These are phyloP conservation scores for Leucozona laternaria DNA, from an alignment of 2,888 invertebrate genomes.

Conservation along the genomic window DNA sequence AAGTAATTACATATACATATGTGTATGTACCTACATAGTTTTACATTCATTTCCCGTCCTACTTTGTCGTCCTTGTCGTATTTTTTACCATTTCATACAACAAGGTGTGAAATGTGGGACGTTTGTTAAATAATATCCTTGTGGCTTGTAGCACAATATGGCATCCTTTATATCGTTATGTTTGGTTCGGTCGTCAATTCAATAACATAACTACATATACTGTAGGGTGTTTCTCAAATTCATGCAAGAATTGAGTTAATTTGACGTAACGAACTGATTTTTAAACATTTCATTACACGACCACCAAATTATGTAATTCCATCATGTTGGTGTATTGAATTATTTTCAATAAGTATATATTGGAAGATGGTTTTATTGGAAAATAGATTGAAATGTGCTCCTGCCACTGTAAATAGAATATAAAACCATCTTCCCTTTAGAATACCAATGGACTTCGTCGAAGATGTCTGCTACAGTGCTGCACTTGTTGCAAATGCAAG, in stretches of 20 bases:
- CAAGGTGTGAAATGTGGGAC: slow-evolving; percentile 65
- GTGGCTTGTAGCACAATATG: slow-evolving; percentile 17
- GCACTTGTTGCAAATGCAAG: slow-evolving; percentile 7
- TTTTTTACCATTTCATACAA: slow-evolving; percentile 45
- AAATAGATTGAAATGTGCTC: neutral
- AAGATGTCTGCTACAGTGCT: neutral
- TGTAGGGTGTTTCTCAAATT: slow-evolving; percentile 17
- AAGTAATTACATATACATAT: too few relatives aligned
- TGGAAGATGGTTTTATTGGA: neutral
- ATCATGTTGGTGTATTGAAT: slow-evolving; percentile 1
- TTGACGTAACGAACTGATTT: slow-evolving; percentile 55
- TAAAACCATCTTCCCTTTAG: neutral
- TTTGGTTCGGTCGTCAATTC: neutral
- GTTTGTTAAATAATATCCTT: slow-evolving; percentile 13
- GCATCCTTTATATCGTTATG: neutral
- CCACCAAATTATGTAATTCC: slow-evolving; percentile 7
- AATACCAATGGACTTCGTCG: neutral
- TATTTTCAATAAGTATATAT: slow-evolving; percentile 14
- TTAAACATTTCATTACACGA: slow-evolving; percentile 51
- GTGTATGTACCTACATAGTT: neutral
- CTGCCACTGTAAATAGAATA: too few relatives aligned
- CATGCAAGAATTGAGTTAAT: slow-evolving; percentile 57
- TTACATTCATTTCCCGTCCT: neutral
- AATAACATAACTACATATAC: neutral
- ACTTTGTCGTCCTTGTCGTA: slow-evolving; percentile 6